phyloP scores from a whole-genome alignment of 2,113 vertebrate species.

The Monopterus albus region DNA sequence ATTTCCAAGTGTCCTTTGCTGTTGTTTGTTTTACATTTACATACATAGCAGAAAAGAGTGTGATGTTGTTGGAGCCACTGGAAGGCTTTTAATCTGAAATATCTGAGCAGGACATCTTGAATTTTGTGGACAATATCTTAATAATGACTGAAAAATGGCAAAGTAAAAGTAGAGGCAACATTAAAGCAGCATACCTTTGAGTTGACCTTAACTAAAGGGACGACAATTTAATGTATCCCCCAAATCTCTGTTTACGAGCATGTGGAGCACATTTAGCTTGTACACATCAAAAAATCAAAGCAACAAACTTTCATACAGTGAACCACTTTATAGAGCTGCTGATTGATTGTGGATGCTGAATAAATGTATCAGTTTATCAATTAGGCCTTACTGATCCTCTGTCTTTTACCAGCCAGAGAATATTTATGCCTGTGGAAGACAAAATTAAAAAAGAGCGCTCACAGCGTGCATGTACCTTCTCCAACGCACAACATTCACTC shows the following conservation, averaged over 20 bases:
- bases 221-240: neutral
- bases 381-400: conserved; percentile 57
- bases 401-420: conserved; percentile 49
- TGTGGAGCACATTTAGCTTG: conserved; percentile 4
- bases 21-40: no score
- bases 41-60: no score
- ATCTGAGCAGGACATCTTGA: neutral
- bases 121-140: neutral
- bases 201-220: neutral
- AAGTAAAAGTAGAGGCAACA: neutral
- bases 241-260: neutral
- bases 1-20: no score
- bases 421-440: conserved; percentile 63
- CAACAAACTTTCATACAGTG: conserved; percentile 33
- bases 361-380: conserved; percentile 73
- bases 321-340: conserved; percentile 46
- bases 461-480: no score
- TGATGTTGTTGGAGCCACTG: no score
- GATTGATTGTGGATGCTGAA: conserved; percentile 58
- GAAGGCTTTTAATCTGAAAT: neutral
- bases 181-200: no score
- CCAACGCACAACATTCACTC: no score
- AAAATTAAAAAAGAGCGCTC: no score
- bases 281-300: conserved; percentile 55
- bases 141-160: no score